Percentiles rank a stretch among this genome's conserved stretches.
Evolutionary conservation across 2,797 vertebrate species (phyloP).

Genomic region (Dendrocincla tyrannina): DNA sequence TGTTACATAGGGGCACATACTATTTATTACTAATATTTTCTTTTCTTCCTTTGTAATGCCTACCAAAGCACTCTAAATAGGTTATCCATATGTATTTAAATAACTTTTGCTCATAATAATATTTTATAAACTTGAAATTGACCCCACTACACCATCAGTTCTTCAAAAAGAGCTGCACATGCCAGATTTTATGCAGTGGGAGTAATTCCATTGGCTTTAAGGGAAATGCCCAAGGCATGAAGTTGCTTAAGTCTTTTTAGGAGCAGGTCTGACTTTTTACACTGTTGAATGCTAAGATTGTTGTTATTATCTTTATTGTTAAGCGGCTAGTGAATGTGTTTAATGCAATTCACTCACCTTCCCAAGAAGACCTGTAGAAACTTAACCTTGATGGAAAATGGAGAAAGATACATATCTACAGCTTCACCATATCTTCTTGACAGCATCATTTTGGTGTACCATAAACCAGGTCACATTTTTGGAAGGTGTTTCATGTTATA

Average conservation of each 20-base stretch:
- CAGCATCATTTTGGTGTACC: accelerated
- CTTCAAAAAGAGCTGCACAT: neutral
- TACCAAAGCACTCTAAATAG: neutral
- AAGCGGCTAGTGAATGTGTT: neutral
- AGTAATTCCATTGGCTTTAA: neutral
- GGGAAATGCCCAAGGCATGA: neutral
- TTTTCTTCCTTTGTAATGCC: neutral
- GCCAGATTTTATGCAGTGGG: neutral
- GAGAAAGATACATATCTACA: neutral
- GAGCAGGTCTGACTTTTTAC: neutral
- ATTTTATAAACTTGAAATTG: neutral
- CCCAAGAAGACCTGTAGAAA: neutral
- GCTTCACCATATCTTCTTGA: neutral
- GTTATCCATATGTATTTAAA: neutral
- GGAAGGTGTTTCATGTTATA: neutral
- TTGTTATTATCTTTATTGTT: neutral
- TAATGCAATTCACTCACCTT: neutral
- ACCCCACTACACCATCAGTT: neutral
- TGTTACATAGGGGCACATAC: neutral
- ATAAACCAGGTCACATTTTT: neutral
- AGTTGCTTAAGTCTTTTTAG: neutral
- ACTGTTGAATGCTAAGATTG: neutral
- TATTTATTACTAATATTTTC: neutral
- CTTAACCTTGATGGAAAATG: neutral
- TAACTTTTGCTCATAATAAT: neutral